These are phyloP conservation scores for Hippocampus barbouri DNA, from an alignment of 2,113 vertebrate species.

Conservation along the genomic window DNA sequence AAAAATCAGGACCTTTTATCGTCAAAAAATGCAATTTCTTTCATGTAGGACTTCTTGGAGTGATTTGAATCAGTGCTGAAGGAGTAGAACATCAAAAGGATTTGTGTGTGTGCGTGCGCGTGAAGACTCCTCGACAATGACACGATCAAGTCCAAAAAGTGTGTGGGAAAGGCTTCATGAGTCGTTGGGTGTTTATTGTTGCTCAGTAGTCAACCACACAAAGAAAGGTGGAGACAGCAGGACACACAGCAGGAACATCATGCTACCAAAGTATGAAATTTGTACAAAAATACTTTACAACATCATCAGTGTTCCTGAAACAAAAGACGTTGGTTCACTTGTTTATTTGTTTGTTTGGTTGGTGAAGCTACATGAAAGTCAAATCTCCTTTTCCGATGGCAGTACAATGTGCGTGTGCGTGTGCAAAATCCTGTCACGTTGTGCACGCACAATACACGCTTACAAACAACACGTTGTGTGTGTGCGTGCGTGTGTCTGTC, in stretches of 20 bases:
- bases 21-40: no score
- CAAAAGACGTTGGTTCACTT: constrained; percentile 81
- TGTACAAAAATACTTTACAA: constrained; percentile 99
- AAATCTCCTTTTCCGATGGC: constrained; percentile 75
- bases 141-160: not conserved
- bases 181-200: constrained; percentile 65
- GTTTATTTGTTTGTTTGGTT: constrained; percentile 56
- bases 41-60: no score
- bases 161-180: not conserved
- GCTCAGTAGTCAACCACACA: constrained; percentile 83
- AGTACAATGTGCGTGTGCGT: constrained; percentile 74
- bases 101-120: no score
- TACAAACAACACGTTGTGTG: constrained; percentile 49
- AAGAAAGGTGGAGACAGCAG: constrained; percentile 83
- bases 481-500: not conserved
- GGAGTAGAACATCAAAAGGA: no score
- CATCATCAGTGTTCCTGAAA: constrained; percentile 91
- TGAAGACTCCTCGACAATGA: not conserved
- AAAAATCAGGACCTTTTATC: no score
- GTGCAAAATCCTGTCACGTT: constrained; percentile 59
- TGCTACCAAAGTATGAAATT: constrained; percentile 99
- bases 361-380: constrained; percentile 77
- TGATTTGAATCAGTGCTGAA: not conserved
- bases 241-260: constrained; percentile 98
- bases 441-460: constrained; percentile 14